Conservation (phyloP, 2,113 vertebrate species). For the Anser cygnoides region DNA sequence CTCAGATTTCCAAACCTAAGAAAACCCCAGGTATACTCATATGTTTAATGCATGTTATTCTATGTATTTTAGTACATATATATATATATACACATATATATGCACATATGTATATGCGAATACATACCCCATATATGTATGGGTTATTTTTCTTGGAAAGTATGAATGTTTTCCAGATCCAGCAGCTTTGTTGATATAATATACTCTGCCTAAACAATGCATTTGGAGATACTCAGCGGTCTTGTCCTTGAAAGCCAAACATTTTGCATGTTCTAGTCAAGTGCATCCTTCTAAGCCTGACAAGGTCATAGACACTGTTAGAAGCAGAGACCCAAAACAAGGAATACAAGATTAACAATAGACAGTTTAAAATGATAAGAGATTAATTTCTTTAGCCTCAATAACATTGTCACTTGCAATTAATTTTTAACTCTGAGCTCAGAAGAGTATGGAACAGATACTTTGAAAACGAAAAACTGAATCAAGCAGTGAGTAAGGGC, state of each 20-base stretch:
- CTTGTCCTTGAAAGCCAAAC: slow-evolving; percentile 17
- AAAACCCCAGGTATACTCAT: background rate
- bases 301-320: slow-evolving; percentile 19
- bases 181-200: background rate
- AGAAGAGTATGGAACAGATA: background rate
- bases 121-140: background rate
- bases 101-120: background rate
- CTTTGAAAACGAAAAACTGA: background rate
- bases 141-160: background rate
- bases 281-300: background rate
- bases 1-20: background rate
- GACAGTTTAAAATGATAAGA: slow-evolving; percentile 11
- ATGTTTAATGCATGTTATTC: background rate
- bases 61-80: background rate
- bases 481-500: background rate
- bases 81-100: no score
- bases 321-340: slow-evolving; percentile 4
- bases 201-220: background rate
- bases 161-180: background rate
- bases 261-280: slow-evolving; percentile 6
- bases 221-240: background rate
- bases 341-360: slow-evolving; percentile 35
- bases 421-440: slow-evolving; percentile 40
- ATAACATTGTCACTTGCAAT: slow-evolving; percentile 26
- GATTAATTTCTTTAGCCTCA: slow-evolving; percentile 36